A percentile compares a stretch with the other conserved stretches of the same genome.
Evolutionary conservation across 1,140 invertebrate genomes (phyloP).

Genomic region (Polypedilum vanderplanki): DNA sequence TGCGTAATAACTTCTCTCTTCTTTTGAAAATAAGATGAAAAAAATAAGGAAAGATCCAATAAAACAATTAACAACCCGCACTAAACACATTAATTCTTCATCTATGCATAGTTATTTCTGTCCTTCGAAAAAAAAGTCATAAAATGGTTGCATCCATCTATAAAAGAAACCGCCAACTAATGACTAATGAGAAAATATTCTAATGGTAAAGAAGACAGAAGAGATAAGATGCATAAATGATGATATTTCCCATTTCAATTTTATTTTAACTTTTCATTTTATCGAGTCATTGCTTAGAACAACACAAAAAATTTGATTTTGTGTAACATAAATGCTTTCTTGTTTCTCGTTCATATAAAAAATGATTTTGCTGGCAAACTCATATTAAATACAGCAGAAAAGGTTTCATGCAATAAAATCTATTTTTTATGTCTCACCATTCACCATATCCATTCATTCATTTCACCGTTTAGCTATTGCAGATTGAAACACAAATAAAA

Average conservation of each 20-base stretch:
- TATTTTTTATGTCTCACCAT: conserved; percentile 24
- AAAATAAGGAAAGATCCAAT: not conserved
- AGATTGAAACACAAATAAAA: conserved; percentile 19
- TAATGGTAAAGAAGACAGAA: too few species aligned
- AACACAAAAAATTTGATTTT: not conserved
- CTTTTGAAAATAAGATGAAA: not conserved
- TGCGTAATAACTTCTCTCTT: too few species aligned
- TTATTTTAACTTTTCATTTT: not conserved
- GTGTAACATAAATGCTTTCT: not conserved
- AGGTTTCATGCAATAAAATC: conserved; percentile 27
- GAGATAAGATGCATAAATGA: not conserved
- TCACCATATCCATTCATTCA: not conserved
- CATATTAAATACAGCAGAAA: conserved; percentile 9
- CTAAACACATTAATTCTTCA: conserved; percentile 19
- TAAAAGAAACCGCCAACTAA: not conserved
- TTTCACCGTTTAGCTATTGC: conserved; percentile 17
- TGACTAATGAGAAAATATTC: not conserved
- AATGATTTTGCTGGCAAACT: conserved; percentile 4
- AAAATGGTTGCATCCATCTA: not conserved
- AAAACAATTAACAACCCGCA: not conserved
- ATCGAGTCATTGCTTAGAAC: too few species aligned
- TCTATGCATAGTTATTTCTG: not conserved
- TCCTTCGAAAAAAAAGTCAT: not conserved
- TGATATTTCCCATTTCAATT: not conserved
- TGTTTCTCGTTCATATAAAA: not conserved